Evolutionary conservation across 2,113 vertebrate genomes (phyloP).

Genomic region (Ahaetulla prasina): DNA sequence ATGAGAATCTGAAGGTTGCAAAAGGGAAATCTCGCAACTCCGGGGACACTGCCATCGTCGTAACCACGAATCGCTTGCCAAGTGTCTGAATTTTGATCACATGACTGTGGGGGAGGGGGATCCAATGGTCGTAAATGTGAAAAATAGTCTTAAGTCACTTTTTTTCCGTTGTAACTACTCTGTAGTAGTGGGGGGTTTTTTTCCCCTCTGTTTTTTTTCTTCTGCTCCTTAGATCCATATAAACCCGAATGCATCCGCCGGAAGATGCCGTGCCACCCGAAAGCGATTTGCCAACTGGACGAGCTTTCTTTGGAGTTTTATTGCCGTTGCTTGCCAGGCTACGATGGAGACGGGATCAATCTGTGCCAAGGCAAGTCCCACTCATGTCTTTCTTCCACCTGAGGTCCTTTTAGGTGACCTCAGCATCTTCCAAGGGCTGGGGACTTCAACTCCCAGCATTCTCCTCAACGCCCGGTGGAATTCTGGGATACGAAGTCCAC

Average conservation of each 20-base stretch:
- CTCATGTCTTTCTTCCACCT: background rate
- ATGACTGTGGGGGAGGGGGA: no score
- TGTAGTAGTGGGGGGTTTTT: no score
- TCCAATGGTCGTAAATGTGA: no score
- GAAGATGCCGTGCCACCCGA: conserved; percentile 17
- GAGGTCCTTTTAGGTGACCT: background rate
- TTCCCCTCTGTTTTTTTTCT: background rate
- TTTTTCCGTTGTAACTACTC: no score
- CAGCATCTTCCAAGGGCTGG: background rate
- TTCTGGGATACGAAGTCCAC: background rate
- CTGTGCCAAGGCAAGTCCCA: conserved; percentile 16
- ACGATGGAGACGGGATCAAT: conserved; percentile 11
- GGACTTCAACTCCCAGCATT: background rate
- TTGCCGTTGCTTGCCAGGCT: conserved; percentile 37
- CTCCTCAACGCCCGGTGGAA: background rate
- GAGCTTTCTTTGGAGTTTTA: conserved; percentile 20
- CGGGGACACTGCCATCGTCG: no score
- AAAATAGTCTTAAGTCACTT: no score
- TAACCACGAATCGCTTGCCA: no score
- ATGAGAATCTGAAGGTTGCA: no score
- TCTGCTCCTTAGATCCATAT: conserved; percentile 27
- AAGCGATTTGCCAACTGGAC: conserved; percentile 32
- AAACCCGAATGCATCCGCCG: conserved; percentile 7
- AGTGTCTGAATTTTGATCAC: no score
- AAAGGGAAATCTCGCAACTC: no score